phyloP scores from a whole-genome alignment of 2,888 invertebrate genomes.

The Amiota minor region DNA sequence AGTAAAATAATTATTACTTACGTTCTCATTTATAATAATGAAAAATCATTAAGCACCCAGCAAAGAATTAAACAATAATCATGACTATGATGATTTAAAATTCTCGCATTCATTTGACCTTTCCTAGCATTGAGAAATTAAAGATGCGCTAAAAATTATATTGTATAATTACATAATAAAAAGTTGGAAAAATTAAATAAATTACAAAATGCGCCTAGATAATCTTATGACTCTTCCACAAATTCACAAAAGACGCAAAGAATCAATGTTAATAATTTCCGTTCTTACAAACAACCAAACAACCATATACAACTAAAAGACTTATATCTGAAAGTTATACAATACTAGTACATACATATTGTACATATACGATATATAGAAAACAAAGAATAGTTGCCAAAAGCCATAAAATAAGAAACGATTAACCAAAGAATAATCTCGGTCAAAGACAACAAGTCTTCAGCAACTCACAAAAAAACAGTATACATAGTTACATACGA shows the following conservation, averaged over 20 bases:
- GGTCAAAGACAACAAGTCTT: slow-evolving; percentile 62
- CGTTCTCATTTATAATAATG: background rate
- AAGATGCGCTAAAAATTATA: background rate
- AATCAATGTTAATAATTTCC: slow-evolving; percentile 26
- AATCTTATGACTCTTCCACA: background rate
- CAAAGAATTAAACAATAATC: background rate
- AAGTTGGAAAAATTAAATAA: background rate
- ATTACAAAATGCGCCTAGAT: background rate
- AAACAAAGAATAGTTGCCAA: slow-evolving; percentile 34
- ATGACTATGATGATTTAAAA: background rate
- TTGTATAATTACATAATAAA: background rate
- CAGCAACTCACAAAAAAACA: slow-evolving; percentile 24
- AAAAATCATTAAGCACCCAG: background rate
- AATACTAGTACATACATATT: background rate
- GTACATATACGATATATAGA: slow-evolving; percentile 30
- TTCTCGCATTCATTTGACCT: slow-evolving; percentile 3
- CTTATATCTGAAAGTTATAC: background rate
- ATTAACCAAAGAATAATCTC: slow-evolving; percentile 42
- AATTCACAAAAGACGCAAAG: background rate
- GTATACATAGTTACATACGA: too few relatives aligned
- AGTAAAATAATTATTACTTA: too few relatives aligned
- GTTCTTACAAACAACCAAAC: background rate
- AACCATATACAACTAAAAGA: background rate
- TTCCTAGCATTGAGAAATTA: background rate
- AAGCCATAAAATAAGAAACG: slow-evolving; percentile 28